Base-by-base conservation (phyloP, 2,797 vertebrate genomes). In the Enteromius trimaculatus region DNA sequence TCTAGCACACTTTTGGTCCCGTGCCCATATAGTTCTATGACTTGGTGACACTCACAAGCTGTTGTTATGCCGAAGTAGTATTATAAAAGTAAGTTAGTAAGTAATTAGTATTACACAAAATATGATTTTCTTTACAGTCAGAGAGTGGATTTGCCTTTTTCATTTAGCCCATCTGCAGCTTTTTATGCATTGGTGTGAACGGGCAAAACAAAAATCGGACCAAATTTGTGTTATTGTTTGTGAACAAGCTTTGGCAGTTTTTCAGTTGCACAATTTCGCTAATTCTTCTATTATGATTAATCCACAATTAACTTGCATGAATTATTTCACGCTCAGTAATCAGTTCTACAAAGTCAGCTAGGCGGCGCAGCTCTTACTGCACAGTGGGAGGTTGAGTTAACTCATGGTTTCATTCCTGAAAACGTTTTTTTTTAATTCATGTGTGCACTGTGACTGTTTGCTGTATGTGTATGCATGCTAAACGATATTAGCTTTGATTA, bases 401-500 rank as follows among this genome's bases (percentile, higher is more conserved):
- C 49, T 58, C 55, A 58, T 55, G 14, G 9, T 49, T 78, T 49
- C 62, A 65, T 4, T 66, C 60, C 42, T 7, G 6, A 47, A 31
- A 26, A n/a, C 71, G 11, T 77, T 65, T 65, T 42, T 34, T 39
- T 77, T 23, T n/a, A 49, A 47, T 31, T 60, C 9, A 8, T 10
- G 8, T 79, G 44, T 21, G 6, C 31, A 62, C 3, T 68, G 9
- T n/a, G 77, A 14, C 11, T 60, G 23, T 60, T 60, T 60, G 23
- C 58, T 60, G 23, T 69, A 1, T 47, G 42, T 47, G 2, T 51
- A 47, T 29, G 4, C 5, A 9, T 85, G 77, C 47, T 0, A 19
- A 71, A 58, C 1, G 1, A 62, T 81, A 72, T 81, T 60, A 62
- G 55, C 39, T 72, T 81, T 34, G 68, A 62, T 78, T n/a, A 47